A percentile compares a stretch with the other conserved stretches of the same genome.
Evolutionary conservation across 2,113 vertebrate genomes (phyloP).

Genomic region (Illadopsis cleaveri): DNA sequence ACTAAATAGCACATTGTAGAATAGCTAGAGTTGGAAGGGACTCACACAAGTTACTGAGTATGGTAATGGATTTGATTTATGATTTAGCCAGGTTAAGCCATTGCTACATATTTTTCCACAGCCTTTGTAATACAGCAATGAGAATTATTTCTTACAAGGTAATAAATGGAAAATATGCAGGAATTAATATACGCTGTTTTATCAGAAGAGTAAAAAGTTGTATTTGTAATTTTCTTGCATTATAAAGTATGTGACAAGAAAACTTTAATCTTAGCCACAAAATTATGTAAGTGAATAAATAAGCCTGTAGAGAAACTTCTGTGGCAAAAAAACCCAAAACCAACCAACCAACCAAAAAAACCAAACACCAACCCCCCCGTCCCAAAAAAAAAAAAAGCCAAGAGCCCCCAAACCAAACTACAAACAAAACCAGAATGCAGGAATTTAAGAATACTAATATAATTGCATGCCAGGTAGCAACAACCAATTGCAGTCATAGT

Average conservation of each 20-base stretch:
- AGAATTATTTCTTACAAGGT: neutral
- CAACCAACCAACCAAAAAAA: neutral
- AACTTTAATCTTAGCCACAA: neutral
- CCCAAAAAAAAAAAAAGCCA: neutral
- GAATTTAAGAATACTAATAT: neutral
- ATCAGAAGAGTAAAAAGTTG: neutral
- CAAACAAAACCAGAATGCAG: neutral
- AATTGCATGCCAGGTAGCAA: neutral
- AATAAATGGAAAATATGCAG: neutral
- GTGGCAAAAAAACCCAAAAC: neutral
- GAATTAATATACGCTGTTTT: neutral
- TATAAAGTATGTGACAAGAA: neutral
- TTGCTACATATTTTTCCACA: neutral
- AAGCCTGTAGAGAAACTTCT: neutral
- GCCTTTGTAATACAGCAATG: neutral
- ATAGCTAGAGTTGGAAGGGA: neutral
- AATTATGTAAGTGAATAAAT: neutral
- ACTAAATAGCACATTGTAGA: neutral
- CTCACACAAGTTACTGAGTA: neutral
- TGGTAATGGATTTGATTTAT: neutral
- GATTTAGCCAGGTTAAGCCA: neutral
- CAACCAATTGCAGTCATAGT: neutral
- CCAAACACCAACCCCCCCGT: neutral
- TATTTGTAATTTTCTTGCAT: neutral
- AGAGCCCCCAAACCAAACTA: neutral